Percentiles rank a stretch among this genome's conserved stretches.
phyloP scores from a whole-genome alignment of 1,140 invertebrate genomes.

The Cataglyphis hispanica region DNA sequence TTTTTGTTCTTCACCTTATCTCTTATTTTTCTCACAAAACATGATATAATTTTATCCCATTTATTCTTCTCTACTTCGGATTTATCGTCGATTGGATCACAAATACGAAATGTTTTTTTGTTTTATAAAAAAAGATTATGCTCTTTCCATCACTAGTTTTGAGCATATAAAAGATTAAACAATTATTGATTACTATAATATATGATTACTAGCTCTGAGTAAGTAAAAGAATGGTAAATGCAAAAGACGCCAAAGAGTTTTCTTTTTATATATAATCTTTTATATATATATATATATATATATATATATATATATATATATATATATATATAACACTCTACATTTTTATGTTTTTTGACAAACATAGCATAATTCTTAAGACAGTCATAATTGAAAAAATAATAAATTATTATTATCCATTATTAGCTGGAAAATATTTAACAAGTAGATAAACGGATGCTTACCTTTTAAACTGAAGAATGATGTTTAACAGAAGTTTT shows the following conservation, averaged over 20 bases:
- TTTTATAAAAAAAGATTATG: background rate
- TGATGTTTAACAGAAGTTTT: too few relatives aligned
- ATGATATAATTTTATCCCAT: constrained; percentile 18
- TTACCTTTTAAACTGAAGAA: background rate
- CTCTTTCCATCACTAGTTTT: background rate
- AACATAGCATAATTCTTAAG: too few relatives aligned
- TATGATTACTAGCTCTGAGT: background rate
- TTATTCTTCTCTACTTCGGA: background rate
- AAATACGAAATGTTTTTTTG: background rate
- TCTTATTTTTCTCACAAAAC: background rate
- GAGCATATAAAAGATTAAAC: background rate
- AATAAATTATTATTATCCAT: too few relatives aligned
- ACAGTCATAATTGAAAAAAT: too few relatives aligned
- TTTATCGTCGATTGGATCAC: background rate
- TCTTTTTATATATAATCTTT: too few relatives aligned
- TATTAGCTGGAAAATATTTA: too few relatives aligned
- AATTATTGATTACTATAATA: background rate
- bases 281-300: too few relatives aligned
- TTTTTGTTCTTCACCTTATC: constrained; percentile 18
- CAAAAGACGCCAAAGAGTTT: background rate
- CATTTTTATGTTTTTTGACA: too few relatives aligned
- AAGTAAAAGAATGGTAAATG: too few relatives aligned
- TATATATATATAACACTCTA: too few relatives aligned
- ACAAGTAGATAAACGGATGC: background rate
- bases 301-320: too few relatives aligned